Conservation (phyloP, 2,797 vertebrate genomes). For the Nannoperca australis region DNA sequence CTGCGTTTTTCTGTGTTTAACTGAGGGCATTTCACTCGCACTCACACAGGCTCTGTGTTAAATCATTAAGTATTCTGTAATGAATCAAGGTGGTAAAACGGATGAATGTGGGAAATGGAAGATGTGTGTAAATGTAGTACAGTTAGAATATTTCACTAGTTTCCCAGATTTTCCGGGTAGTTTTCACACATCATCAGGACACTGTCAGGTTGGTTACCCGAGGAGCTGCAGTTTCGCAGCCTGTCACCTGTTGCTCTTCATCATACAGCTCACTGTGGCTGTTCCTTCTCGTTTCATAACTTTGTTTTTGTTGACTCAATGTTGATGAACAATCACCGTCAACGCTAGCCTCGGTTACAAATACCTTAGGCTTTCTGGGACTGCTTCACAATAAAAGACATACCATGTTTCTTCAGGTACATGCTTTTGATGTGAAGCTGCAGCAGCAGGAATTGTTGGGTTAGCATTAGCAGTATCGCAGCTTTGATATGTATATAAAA, state of each 20-base stretch:
- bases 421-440: neutral
- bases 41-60: neutral
- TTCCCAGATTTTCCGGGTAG: neutral
- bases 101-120: neutral
- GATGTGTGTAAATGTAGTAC: slow-evolving; percentile 3
- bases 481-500: neutral
- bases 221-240: neutral
- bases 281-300: neutral
- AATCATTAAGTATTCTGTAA: neutral
- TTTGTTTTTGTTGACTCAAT: too few species aligned
- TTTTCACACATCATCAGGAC: neutral
- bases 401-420: neutral
- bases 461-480: neutral
- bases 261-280: neutral
- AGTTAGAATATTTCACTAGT: neutral
- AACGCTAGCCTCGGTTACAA: neutral
- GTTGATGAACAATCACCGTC: neutral
- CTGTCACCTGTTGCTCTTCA: neutral
- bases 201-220: neutral
- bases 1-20: slow-evolving; percentile 11
- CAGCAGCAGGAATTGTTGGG: neutral
- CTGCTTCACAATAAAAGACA: neutral
- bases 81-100: neutral
- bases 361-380: neutral
- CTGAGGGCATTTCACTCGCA: neutral